phyloP scores from a whole-genome alignment of 2,113 vertebrate species.

The Zeus faber region DNA sequence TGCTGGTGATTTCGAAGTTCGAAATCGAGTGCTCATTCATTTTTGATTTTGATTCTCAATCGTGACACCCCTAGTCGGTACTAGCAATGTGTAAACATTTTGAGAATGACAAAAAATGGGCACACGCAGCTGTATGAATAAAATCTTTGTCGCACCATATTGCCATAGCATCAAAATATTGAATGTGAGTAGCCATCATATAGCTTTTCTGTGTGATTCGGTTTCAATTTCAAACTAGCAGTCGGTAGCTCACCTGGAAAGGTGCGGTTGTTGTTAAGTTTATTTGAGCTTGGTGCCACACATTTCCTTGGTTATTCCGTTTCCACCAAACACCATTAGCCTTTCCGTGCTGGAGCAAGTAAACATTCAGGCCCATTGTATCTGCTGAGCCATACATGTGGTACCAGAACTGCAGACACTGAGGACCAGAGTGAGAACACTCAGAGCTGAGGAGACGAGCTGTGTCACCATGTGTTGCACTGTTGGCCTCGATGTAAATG shows the following conservation, averaged over 20 bases:
- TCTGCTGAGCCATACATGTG: slow-evolving; percentile 76
- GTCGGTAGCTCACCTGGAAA: slow-evolving; percentile 51
- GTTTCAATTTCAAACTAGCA: too few species aligned
- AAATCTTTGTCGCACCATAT: too few species aligned
- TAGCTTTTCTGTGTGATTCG: too few species aligned
- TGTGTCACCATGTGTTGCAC: slow-evolving; percentile 42
- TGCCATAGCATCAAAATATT: too few species aligned
- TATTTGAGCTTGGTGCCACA: slow-evolving; percentile 68
- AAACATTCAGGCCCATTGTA: slow-evolving; percentile 72
- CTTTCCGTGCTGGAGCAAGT: slow-evolving; percentile 50
- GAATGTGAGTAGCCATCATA: too few species aligned
- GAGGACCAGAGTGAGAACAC: slow-evolving; percentile 61
- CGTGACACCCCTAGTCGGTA: too few species aligned
- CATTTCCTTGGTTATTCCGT: slow-evolving; percentile 66
- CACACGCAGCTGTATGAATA: too few species aligned
- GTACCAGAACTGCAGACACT: slow-evolving; percentile 86
- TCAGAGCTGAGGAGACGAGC: slow-evolving; percentile 70
- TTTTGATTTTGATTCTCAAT: too few species aligned
- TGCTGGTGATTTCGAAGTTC: too few species aligned
- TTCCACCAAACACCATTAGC: slow-evolving; percentile 33
- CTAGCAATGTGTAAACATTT: too few species aligned
- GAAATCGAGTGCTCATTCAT: too few species aligned
- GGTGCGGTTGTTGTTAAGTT: slow-evolving; percentile 48
- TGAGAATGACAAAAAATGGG: too few species aligned
- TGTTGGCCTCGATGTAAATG: slow-evolving; percentile 73